phyloP scores from a whole-genome alignment of 2,113 vertebrate species.

The Benthochromis sp. region DNA sequence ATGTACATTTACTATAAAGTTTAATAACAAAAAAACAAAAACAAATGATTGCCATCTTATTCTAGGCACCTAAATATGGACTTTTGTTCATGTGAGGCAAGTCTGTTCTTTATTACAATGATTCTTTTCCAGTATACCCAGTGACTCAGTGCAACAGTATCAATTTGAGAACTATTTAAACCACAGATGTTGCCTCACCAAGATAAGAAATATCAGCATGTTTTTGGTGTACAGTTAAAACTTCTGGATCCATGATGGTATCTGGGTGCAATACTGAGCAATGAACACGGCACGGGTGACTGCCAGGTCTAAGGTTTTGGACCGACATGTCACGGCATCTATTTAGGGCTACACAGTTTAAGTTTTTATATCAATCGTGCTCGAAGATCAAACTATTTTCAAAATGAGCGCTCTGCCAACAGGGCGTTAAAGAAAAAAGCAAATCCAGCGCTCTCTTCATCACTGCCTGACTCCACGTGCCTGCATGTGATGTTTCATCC shows the following conservation, averaged over 20 bases:
- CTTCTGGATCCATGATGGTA: not conserved
- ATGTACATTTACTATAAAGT: not conserved
- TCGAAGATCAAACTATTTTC: accelerated
- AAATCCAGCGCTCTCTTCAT: not conserved
- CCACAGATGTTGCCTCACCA: not conserved
- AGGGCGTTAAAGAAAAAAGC: not conserved
- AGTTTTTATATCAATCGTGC: not conserved
- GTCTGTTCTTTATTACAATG: not conserved
- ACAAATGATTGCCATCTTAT: not conserved
- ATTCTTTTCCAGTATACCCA: not conserved
- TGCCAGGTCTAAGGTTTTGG: not conserved
- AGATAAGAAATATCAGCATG: not conserved
- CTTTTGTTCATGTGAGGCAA: not conserved
- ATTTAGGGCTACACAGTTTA: not conserved
- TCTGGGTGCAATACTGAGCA: not conserved
- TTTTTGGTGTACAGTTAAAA: not conserved
- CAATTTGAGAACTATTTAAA: not conserved
- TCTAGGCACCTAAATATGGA: not conserved
- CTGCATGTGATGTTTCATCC: not conserved
- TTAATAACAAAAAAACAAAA: not conserved
- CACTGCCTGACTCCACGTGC: not conserved
- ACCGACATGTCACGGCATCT: not conserved
- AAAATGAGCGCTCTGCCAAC: not conserved
- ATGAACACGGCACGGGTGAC: accelerated
- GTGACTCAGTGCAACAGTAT: not conserved